Evolutionary conservation across 2,888 invertebrate genomes (phyloP), one percentile per base, ranked within the genome.

Genomic region (Diarsia dahlii): DNA sequence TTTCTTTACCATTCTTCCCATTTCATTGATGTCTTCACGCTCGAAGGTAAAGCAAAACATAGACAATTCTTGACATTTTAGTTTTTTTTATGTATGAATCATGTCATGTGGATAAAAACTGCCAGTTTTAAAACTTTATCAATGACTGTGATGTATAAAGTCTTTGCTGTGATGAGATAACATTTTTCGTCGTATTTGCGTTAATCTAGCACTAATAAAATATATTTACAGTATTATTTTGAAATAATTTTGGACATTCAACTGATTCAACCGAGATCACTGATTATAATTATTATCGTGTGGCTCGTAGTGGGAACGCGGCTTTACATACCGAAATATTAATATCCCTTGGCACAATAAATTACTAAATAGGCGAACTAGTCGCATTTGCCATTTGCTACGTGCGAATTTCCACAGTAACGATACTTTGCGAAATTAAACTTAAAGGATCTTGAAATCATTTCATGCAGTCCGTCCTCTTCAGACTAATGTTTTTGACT

Each of bases 1-100:
- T 89, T 90, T 91, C 86, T 87, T 90, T 88, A 91, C 91, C 90
- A 89, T 92, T 93, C 90, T 90, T 90, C 79, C 91, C 92, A 93
- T 92, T 93, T 92, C 91, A 90, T 90, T 90, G 89, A 92, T 90
- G 89, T 90, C 90, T 88, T 87, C 88, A 88, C 78, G 88, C 88
- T 86, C 88, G 87, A 90, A 86, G 86, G 85, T 81, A 82, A 88
- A 87, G 85, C 82, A 81, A 86, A 86, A 80, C 92, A 92, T 90
- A 92, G 92, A 92, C 89, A 90, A 90, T 77, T 76, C 89, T 88
- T 90, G 90, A 89, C 90, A 87, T 85, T 52, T 28, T 78, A 72
- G 65, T 81, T 84, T 86, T 82, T 82, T 82, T 71, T 5, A 46
- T 8, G 18, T 46, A 72, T 82, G 78, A 75, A 64, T 86, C 84